Evolutionary conservation across 2,797 vertebrate species (phyloP), one percentile per base, ranked within the genome.

Genomic region (Enteromius afrohamiltoni): DNA sequence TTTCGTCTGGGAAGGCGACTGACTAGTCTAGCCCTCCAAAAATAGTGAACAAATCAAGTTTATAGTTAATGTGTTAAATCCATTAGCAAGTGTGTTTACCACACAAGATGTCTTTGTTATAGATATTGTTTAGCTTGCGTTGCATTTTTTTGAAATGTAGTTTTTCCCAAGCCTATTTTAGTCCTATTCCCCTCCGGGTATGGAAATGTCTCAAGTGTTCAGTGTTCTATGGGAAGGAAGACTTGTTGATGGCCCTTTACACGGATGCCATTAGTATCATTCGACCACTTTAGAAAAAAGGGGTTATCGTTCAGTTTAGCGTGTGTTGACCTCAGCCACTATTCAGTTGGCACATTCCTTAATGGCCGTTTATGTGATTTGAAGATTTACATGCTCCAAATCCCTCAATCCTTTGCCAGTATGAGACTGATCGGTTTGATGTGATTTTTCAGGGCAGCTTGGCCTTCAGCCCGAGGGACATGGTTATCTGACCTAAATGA

Each of bases 401-500:
- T 94, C 93, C 94, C 91, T 91, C 93, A 89, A 89, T 90, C 91
- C 91, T 93, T 91, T 92, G 90, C 94, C 92, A 92, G 91, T 93
- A 93, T 93, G 92, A 93, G 93, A 91, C 92, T 91, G 91, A 93
- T 93, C 77, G 75, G 83, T 85, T 92, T 95, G 94, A 95, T 88
- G 89, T 90, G 93, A 93, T 93, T 93, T 93, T 92, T 93, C 91
- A 90, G 91, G 92, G 92, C 92, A 94, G 91, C 90, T 86, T 86
- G 87, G 91, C 92, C 92, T 86, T 89, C 89, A 91, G 92, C 91
- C 91, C 80, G 87, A 80, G 91, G 93, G 88, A 91, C 85, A 85
- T 85, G 92, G 93, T 94, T 93, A 94, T 94, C 89, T 95, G 95
- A 95, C 93, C 94, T 95, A 94, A 95, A 95, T 95, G 93, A 90